These are phyloP conservation scores for Oreochromis grahami DNA, from an alignment of 2,797 vertebrate species.

Conservation along the genomic window DNA sequence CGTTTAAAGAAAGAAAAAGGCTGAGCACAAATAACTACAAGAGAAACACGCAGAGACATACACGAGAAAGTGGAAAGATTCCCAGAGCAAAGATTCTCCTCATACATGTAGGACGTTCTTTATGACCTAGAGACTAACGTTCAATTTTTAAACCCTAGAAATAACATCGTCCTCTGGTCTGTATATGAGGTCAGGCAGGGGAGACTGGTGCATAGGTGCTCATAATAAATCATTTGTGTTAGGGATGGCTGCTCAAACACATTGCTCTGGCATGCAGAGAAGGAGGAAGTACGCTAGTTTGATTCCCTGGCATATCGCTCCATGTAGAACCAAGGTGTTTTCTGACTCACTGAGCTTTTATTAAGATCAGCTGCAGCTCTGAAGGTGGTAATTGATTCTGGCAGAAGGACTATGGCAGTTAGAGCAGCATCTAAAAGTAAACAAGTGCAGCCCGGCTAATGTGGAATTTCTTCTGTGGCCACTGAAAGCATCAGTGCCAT, in stretches of 20 bases:
- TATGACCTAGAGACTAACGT: neutral
- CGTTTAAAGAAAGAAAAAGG: slow-evolving; percentile 23
- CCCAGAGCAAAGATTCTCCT: slow-evolving; percentile 6
- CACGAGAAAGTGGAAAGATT: slow-evolving; percentile 2
- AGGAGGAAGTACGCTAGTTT: slow-evolving; percentile 59
- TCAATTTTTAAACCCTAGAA: neutral
- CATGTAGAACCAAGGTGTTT: slow-evolving; percentile 32
- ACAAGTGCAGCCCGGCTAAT: slow-evolving; percentile 10
- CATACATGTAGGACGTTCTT: neutral
- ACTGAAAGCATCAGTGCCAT: slow-evolving; percentile 15
- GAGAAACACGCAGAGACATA: slow-evolving; percentile 21
- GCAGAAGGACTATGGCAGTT: slow-evolving; percentile 22
- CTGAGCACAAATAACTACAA: slow-evolving; percentile 26
- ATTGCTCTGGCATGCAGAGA: slow-evolving; percentile 70
- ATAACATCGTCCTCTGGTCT: slow-evolving; percentile 14
- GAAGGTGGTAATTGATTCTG: slow-evolving; percentile 46
- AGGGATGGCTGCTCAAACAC: slow-evolving; percentile 41
- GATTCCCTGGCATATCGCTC: slow-evolving; percentile 42
- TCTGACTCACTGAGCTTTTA: slow-evolving; percentile 54
- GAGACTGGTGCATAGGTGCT: slow-evolving; percentile 27
- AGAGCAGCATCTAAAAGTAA: slow-evolving; percentile 33
- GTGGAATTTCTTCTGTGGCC: slow-evolving; percentile 26
- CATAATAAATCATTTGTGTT: slow-evolving; percentile 56
- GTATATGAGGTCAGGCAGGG: neutral
- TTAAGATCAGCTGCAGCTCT: slow-evolving; percentile 11